These are phyloP conservation scores for Dicaeum eximium DNA, from an alignment of 2,113 vertebrate species.

Conservation along the genomic window DNA sequence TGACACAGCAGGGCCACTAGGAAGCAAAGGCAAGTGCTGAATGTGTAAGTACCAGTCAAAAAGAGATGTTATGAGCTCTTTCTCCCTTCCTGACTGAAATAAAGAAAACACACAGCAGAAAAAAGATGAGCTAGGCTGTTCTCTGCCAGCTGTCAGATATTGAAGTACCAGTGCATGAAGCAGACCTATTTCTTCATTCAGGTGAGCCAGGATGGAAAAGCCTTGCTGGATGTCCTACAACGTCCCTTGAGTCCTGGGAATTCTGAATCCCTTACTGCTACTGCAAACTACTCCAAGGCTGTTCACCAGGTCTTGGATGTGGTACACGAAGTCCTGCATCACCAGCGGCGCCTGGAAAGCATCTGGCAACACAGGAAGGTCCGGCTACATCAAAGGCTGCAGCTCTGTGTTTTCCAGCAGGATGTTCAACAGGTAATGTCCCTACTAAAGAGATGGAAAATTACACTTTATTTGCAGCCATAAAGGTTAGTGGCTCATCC, in stretches of 20 bases:
- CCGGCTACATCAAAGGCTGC: slow-evolving; percentile 93
- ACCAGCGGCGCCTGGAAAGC: slow-evolving; percentile 92
- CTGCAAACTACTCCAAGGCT: slow-evolving; percentile 97
- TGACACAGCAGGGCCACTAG: neutral
- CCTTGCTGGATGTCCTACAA: slow-evolving; percentile 92
- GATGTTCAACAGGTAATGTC: slow-evolving; percentile 92
- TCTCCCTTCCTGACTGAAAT: neutral
- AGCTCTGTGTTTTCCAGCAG: slow-evolving; percentile 98
- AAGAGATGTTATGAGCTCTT: neutral
- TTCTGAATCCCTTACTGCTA: slow-evolving; percentile 93
- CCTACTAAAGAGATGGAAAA: neutral
- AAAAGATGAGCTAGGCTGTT: neutral
- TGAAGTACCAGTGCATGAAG: neutral
- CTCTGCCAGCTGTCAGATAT: neutral
- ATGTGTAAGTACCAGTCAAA: neutral
- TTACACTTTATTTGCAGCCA: neutral
- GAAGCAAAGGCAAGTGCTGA: neutral
- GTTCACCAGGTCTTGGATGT: slow-evolving; percentile 97
- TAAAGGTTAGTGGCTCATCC: neutral
- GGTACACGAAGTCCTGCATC: slow-evolving; percentile 94
- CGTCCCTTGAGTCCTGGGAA: slow-evolving; percentile 93
- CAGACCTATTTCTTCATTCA: slow-evolving; percentile 41
- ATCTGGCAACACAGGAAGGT: slow-evolving; percentile 98
- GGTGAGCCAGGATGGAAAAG: slow-evolving; percentile 98
- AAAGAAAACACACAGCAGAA: neutral